Conservation (phyloP, 1,140 invertebrate species). For the Musca domestica region DNA sequence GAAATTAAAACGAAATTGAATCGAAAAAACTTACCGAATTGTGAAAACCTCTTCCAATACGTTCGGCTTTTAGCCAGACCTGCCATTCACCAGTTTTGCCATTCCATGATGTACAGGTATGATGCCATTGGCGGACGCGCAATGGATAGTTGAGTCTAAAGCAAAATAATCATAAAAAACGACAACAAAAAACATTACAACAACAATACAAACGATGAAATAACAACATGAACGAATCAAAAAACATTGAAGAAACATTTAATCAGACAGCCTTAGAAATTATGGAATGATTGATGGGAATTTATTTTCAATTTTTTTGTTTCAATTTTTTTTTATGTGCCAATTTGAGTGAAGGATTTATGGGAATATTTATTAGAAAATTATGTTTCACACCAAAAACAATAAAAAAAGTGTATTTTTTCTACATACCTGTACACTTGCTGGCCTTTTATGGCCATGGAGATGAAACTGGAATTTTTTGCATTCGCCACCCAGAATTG, state of each 20-base stretch:
- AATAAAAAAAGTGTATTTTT: slow-evolving; percentile 4
- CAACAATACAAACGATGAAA: slow-evolving; percentile 6
- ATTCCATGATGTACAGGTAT: slow-evolving; percentile 82
- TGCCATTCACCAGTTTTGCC: slow-evolving; percentile 83
- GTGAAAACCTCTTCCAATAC: slow-evolving; percentile 78
- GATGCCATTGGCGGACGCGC: slow-evolving; percentile 77
- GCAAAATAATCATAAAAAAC: not conserved
- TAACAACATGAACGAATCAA: not conserved
- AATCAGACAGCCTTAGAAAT: not conserved
- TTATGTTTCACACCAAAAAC: not conserved
- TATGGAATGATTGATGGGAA: not conserved
- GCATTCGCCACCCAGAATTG: slow-evolving; percentile 76
- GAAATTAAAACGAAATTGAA: not conserved
- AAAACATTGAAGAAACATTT: slow-evolving; percentile 5
- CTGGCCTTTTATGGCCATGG: slow-evolving; percentile 74
- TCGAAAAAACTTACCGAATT: slow-evolving; percentile 66
- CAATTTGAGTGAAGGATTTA: slow-evolving; percentile 4
- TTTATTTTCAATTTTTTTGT: not conserved
- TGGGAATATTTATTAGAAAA: not conserved
- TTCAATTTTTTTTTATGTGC: not conserved
- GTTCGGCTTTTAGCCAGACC: slow-evolving; percentile 78
- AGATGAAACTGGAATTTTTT: slow-evolving; percentile 74
- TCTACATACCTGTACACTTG: slow-evolving; percentile 63
- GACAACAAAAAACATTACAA: slow-evolving; percentile 4
- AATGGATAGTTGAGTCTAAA: slow-evolving; percentile 74